Evolutionary conservation across 1,140 invertebrate species (phyloP).

Genomic region (Brachionus asplanchnoidis): DNA sequence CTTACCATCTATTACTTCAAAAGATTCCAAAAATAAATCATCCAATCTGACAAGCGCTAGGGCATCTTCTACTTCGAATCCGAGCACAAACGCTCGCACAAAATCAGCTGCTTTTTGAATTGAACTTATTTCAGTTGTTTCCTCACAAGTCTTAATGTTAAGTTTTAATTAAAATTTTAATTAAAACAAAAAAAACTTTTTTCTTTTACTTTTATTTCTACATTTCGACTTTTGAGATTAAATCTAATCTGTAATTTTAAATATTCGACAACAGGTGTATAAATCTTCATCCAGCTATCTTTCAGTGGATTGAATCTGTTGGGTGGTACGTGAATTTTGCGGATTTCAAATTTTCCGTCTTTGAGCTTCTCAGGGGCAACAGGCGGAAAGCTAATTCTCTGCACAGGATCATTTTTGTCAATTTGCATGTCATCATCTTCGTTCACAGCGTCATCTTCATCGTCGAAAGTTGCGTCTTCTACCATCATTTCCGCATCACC

Average conservation of each 20-base stretch:
- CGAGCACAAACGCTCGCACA: constrained; percentile 88
- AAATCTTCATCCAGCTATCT: constrained; percentile 95
- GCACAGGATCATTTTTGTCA: background rate
- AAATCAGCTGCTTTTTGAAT: constrained; percentile 97
- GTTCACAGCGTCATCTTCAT: constrained; percentile 17
- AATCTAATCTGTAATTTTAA: constrained; percentile 87
- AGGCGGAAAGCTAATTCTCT: constrained; percentile 4
- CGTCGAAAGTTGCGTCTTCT: background rate
- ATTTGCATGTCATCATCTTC: background rate
- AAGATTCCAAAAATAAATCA: constrained; percentile 93
- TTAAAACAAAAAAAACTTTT: background rate
- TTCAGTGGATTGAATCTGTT: constrained; percentile 85
- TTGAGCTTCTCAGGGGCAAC: background rate
- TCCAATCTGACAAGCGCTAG: constrained; percentile 87
- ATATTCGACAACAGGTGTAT: constrained; percentile 89
- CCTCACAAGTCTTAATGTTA: constrained; percentile 59
- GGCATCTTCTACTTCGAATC: constrained; percentile 86
- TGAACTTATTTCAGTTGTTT: constrained; percentile 78
- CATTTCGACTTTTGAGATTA: constrained; percentile 82
- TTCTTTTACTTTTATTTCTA: constrained; percentile 67
- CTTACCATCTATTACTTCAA: constrained; percentile 82
- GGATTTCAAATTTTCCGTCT: constrained; percentile 49
- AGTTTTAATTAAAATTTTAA: no score
- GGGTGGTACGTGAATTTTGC: constrained; percentile 65
- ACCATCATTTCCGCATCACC: background rate